Evolutionary conservation across 2,113 vertebrate species (phyloP), one percentile per base, ranked within the genome.

Genomic region (Channa maculata): DNA sequence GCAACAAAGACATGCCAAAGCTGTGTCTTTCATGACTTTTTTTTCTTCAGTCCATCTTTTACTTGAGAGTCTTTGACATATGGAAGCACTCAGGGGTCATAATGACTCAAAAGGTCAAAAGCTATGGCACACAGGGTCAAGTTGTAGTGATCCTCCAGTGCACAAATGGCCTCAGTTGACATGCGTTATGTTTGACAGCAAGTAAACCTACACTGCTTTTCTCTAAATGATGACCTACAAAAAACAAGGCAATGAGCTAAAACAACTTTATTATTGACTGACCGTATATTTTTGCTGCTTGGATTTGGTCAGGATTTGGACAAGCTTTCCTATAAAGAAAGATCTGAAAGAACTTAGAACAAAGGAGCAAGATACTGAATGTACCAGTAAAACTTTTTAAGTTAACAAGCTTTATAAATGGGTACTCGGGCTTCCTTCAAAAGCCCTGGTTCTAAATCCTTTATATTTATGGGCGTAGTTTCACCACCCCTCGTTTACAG

Each of bases 381-480:
- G 39, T 62, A 68, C 59, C 33, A 75, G 66, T 49, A 57, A 85
- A 86, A 86, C 66, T 69, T 48, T 80, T 6, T 45, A 66, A 82
- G 59, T 80, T 80, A 86, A 84, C 76, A 85, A 80, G 83, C 80
- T 90, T 84, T 61, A 75, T 84, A 77, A 90, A 86, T 74, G 43
- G 69, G 76, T 77, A 85, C 87, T 85, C 64, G 61, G 75, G 79
- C 65, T 85, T 75, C 71, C 73, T 87, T 86, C 79, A 72, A 88
- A 78, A 75, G 69, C 73, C 15, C 60, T 77, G 81, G 54, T 80
- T 77, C 52, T 88, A 81, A 91, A 92, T 86, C 75, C 80, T 87
- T 72, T 83, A 80, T 91, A 91, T 92, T 91, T 91, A 88, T 91
- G 88, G 84, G 63, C 72, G 75, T 83, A 14, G 79, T 83, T 74